A percentile compares a stretch with the other conserved stretches of the same genome.
These are phyloP conservation scores for Eupithecia abbreviata DNA, from an alignment of 2,888 invertebrate species.

Conservation along the genomic window DNA sequence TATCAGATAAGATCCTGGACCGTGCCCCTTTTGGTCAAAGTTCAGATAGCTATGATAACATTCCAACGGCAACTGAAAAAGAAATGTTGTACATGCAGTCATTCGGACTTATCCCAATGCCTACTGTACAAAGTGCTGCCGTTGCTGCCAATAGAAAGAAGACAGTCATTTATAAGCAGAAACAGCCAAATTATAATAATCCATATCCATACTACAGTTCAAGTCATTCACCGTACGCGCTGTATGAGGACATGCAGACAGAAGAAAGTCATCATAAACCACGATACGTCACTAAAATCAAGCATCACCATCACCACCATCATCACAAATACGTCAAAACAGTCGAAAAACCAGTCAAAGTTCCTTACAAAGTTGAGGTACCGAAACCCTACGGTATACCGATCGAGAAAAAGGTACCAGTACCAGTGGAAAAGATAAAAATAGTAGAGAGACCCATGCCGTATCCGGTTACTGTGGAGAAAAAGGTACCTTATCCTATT, in stretches of 20 bases:
- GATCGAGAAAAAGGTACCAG: constrained; percentile 74
- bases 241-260: constrained; percentile 59
- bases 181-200: constrained; percentile 62
- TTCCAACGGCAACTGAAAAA: constrained; percentile 50
- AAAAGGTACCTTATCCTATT: constrained; percentile 76
- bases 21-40: not conserved
- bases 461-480: constrained; percentile 76
- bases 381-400: constrained; percentile 81
- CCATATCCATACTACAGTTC: constrained; percentile 70
- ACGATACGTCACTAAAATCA: constrained; percentile 72
- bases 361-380: constrained; percentile 81
- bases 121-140: constrained; percentile 50
- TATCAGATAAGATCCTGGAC: not conserved
- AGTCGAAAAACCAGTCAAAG: constrained; percentile 81
- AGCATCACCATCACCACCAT: constrained; percentile 87
- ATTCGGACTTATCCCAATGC: constrained; percentile 67
- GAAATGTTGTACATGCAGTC: constrained; percentile 68
- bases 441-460: constrained; percentile 69
- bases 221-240: constrained; percentile 50
- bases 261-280: constrained; percentile 61
- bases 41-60: constrained; percentile 22
- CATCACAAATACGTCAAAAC: constrained; percentile 86
- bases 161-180: constrained; percentile 63
- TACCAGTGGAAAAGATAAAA: constrained; percentile 68
- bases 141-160: constrained; percentile 58